phyloP scores from a whole-genome alignment of 2,797 vertebrate genomes.

The Phylloscopus collybita region DNA sequence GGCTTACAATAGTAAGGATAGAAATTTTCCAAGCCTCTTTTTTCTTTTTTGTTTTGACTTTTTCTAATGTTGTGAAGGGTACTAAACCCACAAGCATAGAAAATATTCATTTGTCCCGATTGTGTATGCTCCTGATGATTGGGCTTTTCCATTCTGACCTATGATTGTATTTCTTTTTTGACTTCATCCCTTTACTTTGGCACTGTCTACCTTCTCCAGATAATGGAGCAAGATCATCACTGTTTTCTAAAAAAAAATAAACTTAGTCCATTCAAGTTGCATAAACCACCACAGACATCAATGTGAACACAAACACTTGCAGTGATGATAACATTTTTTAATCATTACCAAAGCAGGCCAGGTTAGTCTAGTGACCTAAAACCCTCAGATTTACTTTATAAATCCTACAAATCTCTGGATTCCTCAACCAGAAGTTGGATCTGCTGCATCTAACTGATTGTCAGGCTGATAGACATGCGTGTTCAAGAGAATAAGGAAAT shows the following conservation, averaged over 20 bases:
- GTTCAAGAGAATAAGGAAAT: background rate
- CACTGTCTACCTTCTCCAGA: background rate
- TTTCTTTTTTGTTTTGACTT: background rate
- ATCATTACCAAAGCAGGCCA: background rate
- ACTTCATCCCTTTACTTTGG: background rate
- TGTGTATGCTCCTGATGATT: background rate
- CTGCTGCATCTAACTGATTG: background rate
- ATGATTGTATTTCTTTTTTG: background rate
- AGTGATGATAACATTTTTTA: background rate
- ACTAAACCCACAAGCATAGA: background rate
- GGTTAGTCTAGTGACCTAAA: background rate
- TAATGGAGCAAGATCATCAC: background rate
- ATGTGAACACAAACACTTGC: background rate
- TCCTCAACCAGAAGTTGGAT: background rate
- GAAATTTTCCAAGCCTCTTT: background rate
- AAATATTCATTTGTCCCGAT: background rate
- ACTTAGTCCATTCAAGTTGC: background rate
- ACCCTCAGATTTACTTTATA: background rate
- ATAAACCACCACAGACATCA: background rate
- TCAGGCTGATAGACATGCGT: background rate
- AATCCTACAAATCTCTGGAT: background rate
- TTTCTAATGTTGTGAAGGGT: background rate
- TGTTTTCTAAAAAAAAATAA: background rate
- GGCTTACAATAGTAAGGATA: background rate
- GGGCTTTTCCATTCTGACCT: background rate